Evolutionary conservation across 1,140 invertebrate genomes (phyloP).

Genomic region (Drosophila saltans): DNA sequence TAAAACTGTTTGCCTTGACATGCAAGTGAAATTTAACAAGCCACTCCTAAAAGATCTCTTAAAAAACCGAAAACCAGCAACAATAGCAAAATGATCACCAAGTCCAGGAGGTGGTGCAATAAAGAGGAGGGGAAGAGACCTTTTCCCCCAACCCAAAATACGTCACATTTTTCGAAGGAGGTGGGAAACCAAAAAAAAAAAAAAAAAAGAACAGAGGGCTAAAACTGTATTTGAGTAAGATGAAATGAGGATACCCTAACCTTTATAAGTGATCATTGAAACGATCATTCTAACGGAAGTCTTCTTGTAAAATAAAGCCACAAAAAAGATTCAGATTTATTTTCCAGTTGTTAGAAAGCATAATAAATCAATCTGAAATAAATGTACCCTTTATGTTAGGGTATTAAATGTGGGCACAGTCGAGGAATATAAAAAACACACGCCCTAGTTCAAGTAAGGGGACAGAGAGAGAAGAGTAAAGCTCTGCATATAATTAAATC

Average conservation of each 20-base stretch:
- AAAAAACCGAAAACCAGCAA: conserved; percentile 33
- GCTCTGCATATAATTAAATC: conserved; percentile 79
- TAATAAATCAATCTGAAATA: neutral
- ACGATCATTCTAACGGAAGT: no score
- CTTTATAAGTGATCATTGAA: no score
- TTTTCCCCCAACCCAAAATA: conserved; percentile 70
- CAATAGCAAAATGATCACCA: conserved; percentile 55
- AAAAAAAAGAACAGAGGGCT: neutral
- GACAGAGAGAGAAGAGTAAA: conserved; percentile 12
- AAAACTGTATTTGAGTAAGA: neutral
- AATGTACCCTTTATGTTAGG: neutral
- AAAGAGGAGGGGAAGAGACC: neutral
- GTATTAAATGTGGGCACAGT: conserved; percentile 63
- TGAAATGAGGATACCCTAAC: neutral
- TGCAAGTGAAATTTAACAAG: conserved; percentile 81
- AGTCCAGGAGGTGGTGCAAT: conserved; percentile 61
- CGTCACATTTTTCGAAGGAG: conserved; percentile 66
- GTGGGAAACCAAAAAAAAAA: conserved; percentile 51
- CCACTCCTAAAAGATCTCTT: conserved; percentile 66
- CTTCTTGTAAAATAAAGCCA: no score
- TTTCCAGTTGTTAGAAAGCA: no score
- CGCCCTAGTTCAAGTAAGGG: conserved; percentile 47
- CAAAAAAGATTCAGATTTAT: no score
- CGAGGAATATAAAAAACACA: conserved; percentile 46
- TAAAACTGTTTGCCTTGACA: conserved; percentile 55